Percentiles rank a stretch among this genome's conserved stretches.
Evolutionary conservation across 2,888 invertebrate genomes (phyloP).

Genomic region (Agrilus biguttatus): DNA sequence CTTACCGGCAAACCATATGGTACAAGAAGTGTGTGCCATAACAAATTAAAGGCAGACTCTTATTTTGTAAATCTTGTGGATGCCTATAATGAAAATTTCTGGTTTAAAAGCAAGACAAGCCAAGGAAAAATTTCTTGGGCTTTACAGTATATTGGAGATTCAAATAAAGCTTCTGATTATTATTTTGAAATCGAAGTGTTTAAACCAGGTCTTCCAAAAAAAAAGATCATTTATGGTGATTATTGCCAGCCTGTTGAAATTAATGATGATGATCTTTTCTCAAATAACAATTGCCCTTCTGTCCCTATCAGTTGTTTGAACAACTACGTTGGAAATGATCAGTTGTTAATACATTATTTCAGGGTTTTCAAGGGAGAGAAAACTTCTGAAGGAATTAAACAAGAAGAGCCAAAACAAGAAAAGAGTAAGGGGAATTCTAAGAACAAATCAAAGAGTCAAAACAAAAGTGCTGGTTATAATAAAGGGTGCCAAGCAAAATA

Average conservation of each 20-base stretch:
- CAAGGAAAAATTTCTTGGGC: slow-evolving; percentile 13
- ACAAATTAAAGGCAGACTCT: slow-evolving; percentile 13
- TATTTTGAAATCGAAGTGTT: slow-evolving; percentile 16
- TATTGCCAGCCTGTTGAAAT: slow-evolving; percentile 14
- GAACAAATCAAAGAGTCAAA: too few relatives aligned
- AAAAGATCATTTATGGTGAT: slow-evolving; percentile 13
- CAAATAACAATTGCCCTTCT: slow-evolving; percentile 10
- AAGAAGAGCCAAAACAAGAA: too few relatives aligned
- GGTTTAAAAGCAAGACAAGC: slow-evolving; percentile 16
- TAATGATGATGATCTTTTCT: slow-evolving; percentile 11
- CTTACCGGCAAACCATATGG: slow-evolving; percentile 12
- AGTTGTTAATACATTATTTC: slow-evolving; percentile 13
- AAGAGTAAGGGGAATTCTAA: too few relatives aligned
- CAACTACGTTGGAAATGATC: slow-evolving; percentile 11
- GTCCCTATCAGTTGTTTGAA: slow-evolving; percentile 9
- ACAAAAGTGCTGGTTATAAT: too few relatives aligned
- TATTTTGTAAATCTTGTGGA: slow-evolving; percentile 15
- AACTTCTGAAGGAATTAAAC: too few relatives aligned
- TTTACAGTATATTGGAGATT: slow-evolving; percentile 13
- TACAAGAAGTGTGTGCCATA: slow-evolving; percentile 13
- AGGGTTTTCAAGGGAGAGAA: slow-evolving; percentile 7
- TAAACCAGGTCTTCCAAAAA: slow-evolving; percentile 9
- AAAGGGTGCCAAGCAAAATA: too few relatives aligned
- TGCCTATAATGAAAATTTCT: slow-evolving; percentile 14
- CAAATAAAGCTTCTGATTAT: slow-evolving; percentile 11